Evolutionary conservation across 1,140 invertebrate genomes (phyloP).

Genomic region (Antheraea mylitta): DNA sequence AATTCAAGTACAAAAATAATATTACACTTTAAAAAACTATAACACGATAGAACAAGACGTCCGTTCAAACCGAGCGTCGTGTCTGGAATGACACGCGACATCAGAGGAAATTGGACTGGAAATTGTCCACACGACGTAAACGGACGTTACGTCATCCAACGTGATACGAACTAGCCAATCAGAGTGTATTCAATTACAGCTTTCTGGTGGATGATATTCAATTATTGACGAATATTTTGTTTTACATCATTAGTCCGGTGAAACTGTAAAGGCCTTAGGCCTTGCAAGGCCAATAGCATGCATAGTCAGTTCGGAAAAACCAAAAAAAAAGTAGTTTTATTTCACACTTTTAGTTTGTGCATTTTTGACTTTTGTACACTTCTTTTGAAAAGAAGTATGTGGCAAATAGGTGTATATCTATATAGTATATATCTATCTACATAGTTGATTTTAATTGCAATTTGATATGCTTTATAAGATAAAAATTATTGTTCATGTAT

Average conservation of each 20-base stretch:
- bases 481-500: no score
- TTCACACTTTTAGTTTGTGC: no score
- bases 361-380: no score
- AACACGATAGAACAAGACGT: constrained; percentile 12
- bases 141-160: constrained; percentile 58
- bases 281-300: no score
- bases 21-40: neutral
- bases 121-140: constrained; percentile 62
- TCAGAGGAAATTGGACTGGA: constrained; percentile 65
- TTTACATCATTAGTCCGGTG: neutral
- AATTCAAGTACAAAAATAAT: no score
- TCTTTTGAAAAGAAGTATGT: no score
- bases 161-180: constrained; percentile 63
- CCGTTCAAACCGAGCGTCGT: constrained; percentile 21
- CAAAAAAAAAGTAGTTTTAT: no score
- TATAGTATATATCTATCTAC: no score
- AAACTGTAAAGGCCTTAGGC: no score
- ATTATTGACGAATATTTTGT: neutral
- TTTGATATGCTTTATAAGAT: no score
- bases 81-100: constrained; percentile 31
- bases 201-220: neutral
- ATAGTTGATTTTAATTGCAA: no score
- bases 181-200: constrained; percentile 59
- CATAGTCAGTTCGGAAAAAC: no score
- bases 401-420: neutral